Evolutionary conservation across 2,888 invertebrate species (phyloP), one percentile per base, ranked within the genome.

Genomic region (Pristionchus mayeri): DNA sequence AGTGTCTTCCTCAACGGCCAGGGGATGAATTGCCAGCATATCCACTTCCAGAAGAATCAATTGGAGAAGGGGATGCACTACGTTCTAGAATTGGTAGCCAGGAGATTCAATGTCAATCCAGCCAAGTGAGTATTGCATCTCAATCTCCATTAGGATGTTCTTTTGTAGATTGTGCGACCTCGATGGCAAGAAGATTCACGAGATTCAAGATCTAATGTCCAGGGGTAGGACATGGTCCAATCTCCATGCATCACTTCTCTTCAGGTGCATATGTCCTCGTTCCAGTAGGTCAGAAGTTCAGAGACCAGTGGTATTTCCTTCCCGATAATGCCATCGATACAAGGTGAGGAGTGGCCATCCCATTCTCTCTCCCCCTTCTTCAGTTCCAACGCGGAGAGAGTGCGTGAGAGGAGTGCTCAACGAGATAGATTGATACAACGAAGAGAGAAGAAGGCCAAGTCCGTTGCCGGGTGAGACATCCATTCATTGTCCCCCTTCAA

Each of bases 301-400:
- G 91, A 63, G 90, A 91, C 54, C 91, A 90, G 52, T 91, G 91
- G 91, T 91, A 91, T 57, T 91, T 90, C 63, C 85, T 91, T 7
- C 91, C 91, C 21, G 90, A 91, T 80, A 90, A 91, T 85, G 91
- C 91, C 0, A 91, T 91, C 83, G 91, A 91, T 85, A 91, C 91
- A 3, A 90, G 90, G 90, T 90, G n/a, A 24, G 18, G 78, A 24
- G 4, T 6, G 4, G 21, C 13, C 13, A 21, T 30, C 2, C 44
- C 44, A 13, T 6, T 16, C 37, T 48, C 16, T 37, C 21, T 40
- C 3, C 24, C n/a, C 63, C 60, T 34, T 6, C 16, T 88, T 57
- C 84, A 90, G 90, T 52, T 84, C 87, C 13, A 88, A 89, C 60
- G 85, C 84, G 24, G 84, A 86, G 4, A 85, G 87, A 83, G 84